Conservation (phyloP, 2,797 vertebrate genomes). For the Amniataba percoides region DNA sequence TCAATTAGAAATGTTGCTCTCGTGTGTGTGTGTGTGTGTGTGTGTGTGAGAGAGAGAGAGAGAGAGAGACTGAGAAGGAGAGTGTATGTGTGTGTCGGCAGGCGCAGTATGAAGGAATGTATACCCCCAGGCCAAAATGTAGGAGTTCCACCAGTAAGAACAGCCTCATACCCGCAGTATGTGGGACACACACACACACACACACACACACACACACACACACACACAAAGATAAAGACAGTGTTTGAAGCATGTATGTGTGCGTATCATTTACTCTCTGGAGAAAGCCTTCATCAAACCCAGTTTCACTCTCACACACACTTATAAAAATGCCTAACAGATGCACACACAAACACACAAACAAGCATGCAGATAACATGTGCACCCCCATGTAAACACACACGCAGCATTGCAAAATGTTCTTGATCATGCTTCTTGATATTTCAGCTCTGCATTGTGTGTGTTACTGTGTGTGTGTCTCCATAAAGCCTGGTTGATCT, state of each 20-base stretch:
- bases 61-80: neutral
- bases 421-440: slow-evolving; percentile 21
- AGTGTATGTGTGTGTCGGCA: slow-evolving; percentile 22
- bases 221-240: slow-evolving; percentile 23
- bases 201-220: slow-evolving; percentile 9
- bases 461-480: slow-evolving; percentile 11
- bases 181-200: slow-evolving; percentile 50
- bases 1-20: slow-evolving; percentile 46
- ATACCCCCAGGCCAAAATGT: slow-evolving; percentile 59
- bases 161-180: slow-evolving; percentile 45
- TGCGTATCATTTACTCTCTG: slow-evolving; percentile 31
- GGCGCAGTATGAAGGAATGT: slow-evolving; percentile 62
- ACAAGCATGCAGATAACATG: slow-evolving; percentile 16
- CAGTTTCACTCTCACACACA: slow-evolving; percentile 18
- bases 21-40: slow-evolving; percentile 27
- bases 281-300: slow-evolving; percentile 42
- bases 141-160: slow-evolving; percentile 54
- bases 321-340: neutral
- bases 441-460: slow-evolving; percentile 10
- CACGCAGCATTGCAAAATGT: slow-evolving; percentile 5
- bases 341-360: neutral
- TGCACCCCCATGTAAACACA: neutral
- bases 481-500: slow-evolving; percentile 45
- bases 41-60: too few relatives aligned
- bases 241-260: slow-evolving; percentile 26